Evolutionary conservation across 1,140 invertebrate species (phyloP), one percentile per base, ranked within the genome.

Genomic region (Drosophila gunungcola): DNA sequence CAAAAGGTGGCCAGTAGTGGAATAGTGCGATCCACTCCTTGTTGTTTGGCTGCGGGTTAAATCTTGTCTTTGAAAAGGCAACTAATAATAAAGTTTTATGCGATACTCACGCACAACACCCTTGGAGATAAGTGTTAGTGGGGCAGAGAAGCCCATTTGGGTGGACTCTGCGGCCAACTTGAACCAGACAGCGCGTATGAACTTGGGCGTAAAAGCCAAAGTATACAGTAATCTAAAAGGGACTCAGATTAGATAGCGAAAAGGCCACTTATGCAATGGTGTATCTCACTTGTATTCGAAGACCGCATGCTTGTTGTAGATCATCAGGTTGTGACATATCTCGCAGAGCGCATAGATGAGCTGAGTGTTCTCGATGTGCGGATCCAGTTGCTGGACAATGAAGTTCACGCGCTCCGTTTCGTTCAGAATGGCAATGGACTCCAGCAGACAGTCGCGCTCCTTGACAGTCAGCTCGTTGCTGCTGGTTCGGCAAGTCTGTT

Each of bases 1-100:
- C 97, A 97, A 91, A 98, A 98, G 0, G 97, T 96, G 0, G 96
- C 96, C 7, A 98, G 83, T 2, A 96, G 85, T 0, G 97, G 97
- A 21, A 98, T 94, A 32, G 98, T 95, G n/a, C 94, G 94, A 32
- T 95, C 93, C 1, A 96, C 94, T 60, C 97, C 96, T n/a, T 94
- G 93, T 0, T 93, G 91, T 36, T 96, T 94, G 2, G 95, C 94
- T 92, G 21, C 3, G 0, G 3, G 3, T 41, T 68, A 67, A 29
- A 53, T 12, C 16, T 29, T 9, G 1, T 13, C 3, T 51, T n/a
- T 10, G 3, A 12, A 11, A 12, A 39, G 10, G 12, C 3, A 2
- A 36, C 13, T 21, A 12, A 10, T 29, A 7, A 32, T 7, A 4
- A 3, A 12, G 13, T 7, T 11, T n/a, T 4, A 0, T 21, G 13